Conservation (phyloP, 2,888 invertebrate genomes). For the Chrysodeixis includens region DNA sequence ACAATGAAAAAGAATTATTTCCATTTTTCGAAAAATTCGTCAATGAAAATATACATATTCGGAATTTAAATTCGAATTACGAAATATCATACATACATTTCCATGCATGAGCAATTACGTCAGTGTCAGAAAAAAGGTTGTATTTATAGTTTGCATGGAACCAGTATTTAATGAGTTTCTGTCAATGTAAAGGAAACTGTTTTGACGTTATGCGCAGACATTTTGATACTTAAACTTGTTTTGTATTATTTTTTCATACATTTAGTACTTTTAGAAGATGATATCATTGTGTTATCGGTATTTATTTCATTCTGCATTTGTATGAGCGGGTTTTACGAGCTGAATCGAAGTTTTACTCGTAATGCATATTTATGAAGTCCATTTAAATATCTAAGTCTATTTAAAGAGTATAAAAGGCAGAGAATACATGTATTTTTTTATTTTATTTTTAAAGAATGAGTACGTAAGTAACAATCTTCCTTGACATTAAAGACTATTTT, state of each 20-base stretch:
- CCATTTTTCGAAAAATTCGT: background rate
- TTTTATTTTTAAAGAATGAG: too few species aligned
- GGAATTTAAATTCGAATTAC: background rate
- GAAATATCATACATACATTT: constrained; percentile 22
- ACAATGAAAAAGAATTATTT: background rate
- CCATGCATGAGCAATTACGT: constrained; percentile 28
- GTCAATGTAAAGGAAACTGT: constrained; percentile 8
- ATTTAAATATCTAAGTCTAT: background rate
- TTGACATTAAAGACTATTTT: too few species aligned
- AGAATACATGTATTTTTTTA: background rate
- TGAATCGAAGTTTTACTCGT: background rate
- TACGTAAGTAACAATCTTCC: too few species aligned
- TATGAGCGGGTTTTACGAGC: background rate
- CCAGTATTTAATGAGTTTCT: constrained; percentile 13
- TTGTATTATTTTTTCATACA: background rate
- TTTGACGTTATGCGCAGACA: constrained; percentile 10
- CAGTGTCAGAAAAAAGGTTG: constrained; percentile 18
- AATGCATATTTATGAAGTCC: background rate
- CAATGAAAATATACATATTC: background rate
- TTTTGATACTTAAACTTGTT: background rate
- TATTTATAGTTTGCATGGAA: constrained; percentile 37
- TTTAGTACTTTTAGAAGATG: background rate
- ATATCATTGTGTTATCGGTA: background rate
- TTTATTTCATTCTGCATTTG: background rate
- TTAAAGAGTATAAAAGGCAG: background rate